Evolutionary conservation across 1,140 invertebrate species (phyloP), one percentile per base, ranked within the genome.

Genomic region (Drosophila asahinai): DNA sequence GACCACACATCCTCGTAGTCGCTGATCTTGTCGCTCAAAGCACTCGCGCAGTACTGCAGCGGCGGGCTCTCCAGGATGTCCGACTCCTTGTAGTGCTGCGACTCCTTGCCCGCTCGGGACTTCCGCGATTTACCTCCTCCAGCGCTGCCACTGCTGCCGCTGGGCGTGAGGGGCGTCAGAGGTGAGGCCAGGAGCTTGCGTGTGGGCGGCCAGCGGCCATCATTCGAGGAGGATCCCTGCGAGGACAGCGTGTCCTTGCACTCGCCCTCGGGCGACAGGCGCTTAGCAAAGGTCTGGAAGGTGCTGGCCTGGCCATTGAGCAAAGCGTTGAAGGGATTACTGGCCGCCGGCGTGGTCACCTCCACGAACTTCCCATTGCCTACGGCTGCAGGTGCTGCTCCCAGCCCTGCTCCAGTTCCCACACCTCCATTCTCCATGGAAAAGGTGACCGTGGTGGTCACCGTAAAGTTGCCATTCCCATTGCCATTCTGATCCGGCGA

Each of bases 1-100:
- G 95, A 95, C 98, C 98, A 99, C 72, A 99, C 96, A 92, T 99
- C 98, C 93, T 99, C 98, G 92, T 99, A 99, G 93, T 99, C 98
- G 66, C 97, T 98, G 25, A 97, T 96, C 94, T 98, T 98, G 91
- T 99, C 98, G 49, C 96, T 96, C 8, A 98, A 94, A 7, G 96
- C 97, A 91, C 97, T 98, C 67, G 96, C 94, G 83, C 97, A 98
- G 92, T 98, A 98, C 54, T 83, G 83, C 15, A 96, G 94, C 63
- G 95, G 94, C n/a, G 96, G 95, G 25, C 96, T 97, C 91, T 97
- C 97, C 47, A 97, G 93, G 55, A 97, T 97, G 91, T 97, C 97
- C 8, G 96, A 97, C 84, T 97, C 97, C 93, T 96, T 94, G 93
- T 96, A 96, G 91, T 96, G 95, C 83, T 94, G 95, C 43, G 95